These are phyloP conservation scores for Nothoprocta perdicaria DNA, from an alignment of 2,113 vertebrate species.

Conservation along the genomic window DNA sequence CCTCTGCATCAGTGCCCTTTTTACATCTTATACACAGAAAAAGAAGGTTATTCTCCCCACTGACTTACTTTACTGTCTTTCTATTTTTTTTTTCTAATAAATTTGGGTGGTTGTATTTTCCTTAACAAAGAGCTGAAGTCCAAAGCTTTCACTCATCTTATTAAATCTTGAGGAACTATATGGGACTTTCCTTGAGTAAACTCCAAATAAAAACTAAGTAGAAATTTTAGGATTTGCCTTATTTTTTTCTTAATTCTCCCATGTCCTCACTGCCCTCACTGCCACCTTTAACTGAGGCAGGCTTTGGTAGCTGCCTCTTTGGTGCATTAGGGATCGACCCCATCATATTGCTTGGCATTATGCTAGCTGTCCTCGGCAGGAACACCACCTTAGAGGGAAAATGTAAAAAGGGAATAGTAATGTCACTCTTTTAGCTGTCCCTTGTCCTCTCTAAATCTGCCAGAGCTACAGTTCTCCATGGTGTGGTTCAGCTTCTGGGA, in stretches of 20 bases:
- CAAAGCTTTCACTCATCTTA: background rate
- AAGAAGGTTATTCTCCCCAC: background rate
- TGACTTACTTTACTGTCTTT: background rate
- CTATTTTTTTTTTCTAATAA: background rate
- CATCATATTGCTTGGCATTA: background rate
- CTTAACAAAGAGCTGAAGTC: background rate
- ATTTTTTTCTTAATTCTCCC: background rate
- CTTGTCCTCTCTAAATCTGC: background rate
- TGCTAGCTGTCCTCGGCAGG: background rate
- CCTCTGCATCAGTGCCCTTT: background rate
- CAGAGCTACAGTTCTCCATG: accelerated
- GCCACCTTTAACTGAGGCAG: background rate
- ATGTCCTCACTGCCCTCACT: accelerated
- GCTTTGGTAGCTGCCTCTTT: background rate
- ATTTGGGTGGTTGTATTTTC: background rate
- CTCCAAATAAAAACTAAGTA: background rate
- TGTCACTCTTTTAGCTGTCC: background rate
- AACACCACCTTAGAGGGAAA: background rate
- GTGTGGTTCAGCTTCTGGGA: background rate
- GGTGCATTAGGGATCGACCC: accelerated
- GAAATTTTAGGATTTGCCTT: background rate
- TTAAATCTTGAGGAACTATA: background rate
- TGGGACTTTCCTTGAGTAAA: background rate
- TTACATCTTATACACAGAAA: background rate
- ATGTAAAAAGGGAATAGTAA: background rate